These are phyloP conservation scores for Pontoporia blainvillei DNA, from an alignment of 2,113 vertebrate genomes.

Conservation along the genomic window DNA sequence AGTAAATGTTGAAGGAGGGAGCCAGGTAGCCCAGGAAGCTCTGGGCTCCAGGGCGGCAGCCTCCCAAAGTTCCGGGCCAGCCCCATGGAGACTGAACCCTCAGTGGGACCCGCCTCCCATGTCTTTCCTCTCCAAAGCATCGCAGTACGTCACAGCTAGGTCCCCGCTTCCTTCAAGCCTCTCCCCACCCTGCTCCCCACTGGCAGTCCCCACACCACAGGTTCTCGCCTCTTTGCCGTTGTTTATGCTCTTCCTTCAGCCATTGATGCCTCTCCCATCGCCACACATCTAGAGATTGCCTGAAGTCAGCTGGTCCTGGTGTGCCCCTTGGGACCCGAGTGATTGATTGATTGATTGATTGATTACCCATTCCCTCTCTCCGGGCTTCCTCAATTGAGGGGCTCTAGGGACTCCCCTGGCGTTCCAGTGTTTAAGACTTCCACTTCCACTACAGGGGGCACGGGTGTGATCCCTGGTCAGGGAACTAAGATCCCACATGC, in stretches of 20 bases:
- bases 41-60: neutral
- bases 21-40: neutral
- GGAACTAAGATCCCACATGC: no score
- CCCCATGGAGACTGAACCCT: neutral
- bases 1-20: neutral
- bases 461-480: no score
- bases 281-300: neutral
- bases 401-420: no score
- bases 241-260: neutral
- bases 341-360: no score
- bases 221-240: neutral
- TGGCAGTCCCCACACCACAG: neutral
- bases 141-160: accelerated
- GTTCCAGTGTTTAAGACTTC: no score
- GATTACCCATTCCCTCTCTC: neutral
- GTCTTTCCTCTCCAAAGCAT: neutral
- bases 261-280: neutral
- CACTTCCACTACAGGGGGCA: no score
- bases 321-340: neutral
- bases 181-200: neutral
- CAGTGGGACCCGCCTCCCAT: no score
- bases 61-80: neutral
- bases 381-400: neutral
- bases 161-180: neutral
- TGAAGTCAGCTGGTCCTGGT: neutral